Evolutionary conservation across 2,797 vertebrate species (phyloP).

Genomic region (Gambusia yucatana): DNA sequence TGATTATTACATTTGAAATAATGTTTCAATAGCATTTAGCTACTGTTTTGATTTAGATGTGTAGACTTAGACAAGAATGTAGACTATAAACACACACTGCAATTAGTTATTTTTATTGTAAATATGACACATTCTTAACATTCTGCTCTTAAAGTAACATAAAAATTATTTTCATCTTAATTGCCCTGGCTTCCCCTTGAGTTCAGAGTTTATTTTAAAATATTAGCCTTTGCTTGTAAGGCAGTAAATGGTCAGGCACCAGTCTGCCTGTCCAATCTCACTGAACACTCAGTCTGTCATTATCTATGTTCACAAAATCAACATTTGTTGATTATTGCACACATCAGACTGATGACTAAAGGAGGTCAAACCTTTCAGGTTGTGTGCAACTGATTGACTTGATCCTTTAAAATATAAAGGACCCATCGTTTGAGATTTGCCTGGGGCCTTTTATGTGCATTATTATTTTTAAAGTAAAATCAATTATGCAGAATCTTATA

Average conservation of each 20-base stretch:
- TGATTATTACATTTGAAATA: not conserved
- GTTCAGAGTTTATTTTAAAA: not conserved
- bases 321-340: not conserved
- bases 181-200: not conserved
- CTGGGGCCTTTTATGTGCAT: not conserved
- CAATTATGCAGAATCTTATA: not conserved
- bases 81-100: not conserved
- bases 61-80: not conserved
- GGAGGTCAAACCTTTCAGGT: not conserved
- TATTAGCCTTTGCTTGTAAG: not conserved
- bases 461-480: not conserved
- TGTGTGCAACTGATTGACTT: not conserved
- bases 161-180: not conserved
- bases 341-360: not conserved
- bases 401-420: not conserved
- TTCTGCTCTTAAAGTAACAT: not conserved
- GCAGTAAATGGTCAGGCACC: not conserved
- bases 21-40: not conserved
- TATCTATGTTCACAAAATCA: conserved; percentile 1
- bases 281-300: not conserved
- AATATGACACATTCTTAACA: not conserved
- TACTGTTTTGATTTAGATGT: not conserved
- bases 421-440: not conserved
- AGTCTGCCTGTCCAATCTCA: not conserved
- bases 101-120: not conserved